Base-by-base conservation (phyloP, 2,113 vertebrate genomes). In the Scatophagus argus region DNA sequence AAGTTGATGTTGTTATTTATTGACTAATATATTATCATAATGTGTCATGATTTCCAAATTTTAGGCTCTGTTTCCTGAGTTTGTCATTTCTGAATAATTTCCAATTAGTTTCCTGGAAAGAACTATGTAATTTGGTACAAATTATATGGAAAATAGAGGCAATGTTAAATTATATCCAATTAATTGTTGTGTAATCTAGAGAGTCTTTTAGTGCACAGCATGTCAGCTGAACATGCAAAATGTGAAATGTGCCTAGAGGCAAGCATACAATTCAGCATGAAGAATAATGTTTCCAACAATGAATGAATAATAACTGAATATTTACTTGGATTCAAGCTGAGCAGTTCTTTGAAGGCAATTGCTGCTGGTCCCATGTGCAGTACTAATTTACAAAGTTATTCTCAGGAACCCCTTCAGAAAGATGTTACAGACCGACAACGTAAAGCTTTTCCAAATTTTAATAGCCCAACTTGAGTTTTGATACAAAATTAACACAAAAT, bases 351-450 rank as follows among this genome's bases (percentile, higher is more conserved):
- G 3, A 32, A 47, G 21, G 14, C 38, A 39, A 56, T 43, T 52
- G 14, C 25, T 56, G 3, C 60, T 44, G 58, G 6, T 27, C 52
- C 25, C 27, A 4, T 61, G 38, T 64, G 65, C 77, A 52, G 29
- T 25, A 61, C 27, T 12, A 44, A 67, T 59, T 75, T 84, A 75
- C 39, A 54, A 31, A 36, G 10, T 43, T 47, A n/a, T 67, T 73
- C 62, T 6, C 12, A 34, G 29, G 34, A 72, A 5, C n/a, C 14
- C 31, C 32, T 23, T 0, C 8, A 51, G 8, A 1, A 54, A 21
- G 8, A 59, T 52, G 61, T 73, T 9, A 32, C 4, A 14, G 39
- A 51, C 36, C 3, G 0, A 12, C 32, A 34, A 69, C 27, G 23
- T 34, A 5, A 31, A 31, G 12, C 19, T 0, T 43, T n/a, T n/a